Base-by-base conservation (phyloP, 2,888 invertebrate genomes). In the Pocota personata region DNA sequence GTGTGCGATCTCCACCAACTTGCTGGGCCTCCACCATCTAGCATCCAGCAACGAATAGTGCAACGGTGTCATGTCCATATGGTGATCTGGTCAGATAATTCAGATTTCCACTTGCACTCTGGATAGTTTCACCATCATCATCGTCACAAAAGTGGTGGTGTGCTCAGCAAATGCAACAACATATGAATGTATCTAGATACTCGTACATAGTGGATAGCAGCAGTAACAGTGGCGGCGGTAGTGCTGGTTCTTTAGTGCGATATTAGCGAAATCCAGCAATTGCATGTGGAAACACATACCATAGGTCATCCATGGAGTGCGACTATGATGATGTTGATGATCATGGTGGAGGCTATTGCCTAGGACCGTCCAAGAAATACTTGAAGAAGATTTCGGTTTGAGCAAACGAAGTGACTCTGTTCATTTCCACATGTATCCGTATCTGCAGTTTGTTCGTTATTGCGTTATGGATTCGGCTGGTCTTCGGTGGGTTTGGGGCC, bases 31-130 rank as follows among this genome's bases (percentile, higher is more conserved):
- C 50, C 24, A 32, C 1, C 14, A 12, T 48, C 57, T 40, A 64
- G 35, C 57, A 72, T 50, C 35, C 27, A 46, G 32, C 30, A 24
- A 30, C 43, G 80, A 57, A 62, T 55, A 37, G 55, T 32, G 64
- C 82, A 66, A 72, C 66, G 86, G 86, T 86, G 82, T 86, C 76
- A 82, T 86, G 86, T 86, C 86, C 86, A 82, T 82, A 72, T 66
- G 67, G 86, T 86, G 86, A 86, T 86, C 86, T 86, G 86, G 80
- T 76, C 86, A 86, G 86, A 86, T 86, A 86, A 86, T 86, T 86
- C 86, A 86, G 86, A 86, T 86, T 86, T 86, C 71, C 80, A 80
- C 84, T 80, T 80, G 82, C 82, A 82, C 82, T 80, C 35, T 12
- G 75, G 62, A 64, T 75, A 50, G 79, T 84, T 84, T 76, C 71